These are phyloP conservation scores for Sandelia bainsii DNA, from an alignment of 2,797 vertebrate species.

Conservation along the genomic window DNA sequence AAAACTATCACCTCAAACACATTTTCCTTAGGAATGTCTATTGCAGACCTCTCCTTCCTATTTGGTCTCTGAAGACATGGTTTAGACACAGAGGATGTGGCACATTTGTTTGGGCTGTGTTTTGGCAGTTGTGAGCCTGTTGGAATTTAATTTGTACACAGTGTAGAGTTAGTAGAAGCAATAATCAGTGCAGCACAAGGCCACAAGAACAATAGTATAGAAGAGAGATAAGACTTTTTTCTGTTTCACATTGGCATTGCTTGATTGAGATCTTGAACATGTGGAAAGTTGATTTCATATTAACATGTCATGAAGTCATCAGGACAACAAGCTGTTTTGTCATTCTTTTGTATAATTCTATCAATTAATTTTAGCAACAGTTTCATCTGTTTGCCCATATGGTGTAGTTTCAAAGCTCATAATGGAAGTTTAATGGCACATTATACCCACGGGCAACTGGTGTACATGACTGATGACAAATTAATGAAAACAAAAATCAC, in stretches of 20 bases:
- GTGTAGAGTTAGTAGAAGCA: conserved; percentile 33
- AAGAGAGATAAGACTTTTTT: conserved; percentile 27
- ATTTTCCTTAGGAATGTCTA: conserved; percentile 27
- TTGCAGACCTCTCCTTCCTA: conserved; percentile 12
- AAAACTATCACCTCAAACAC: conserved; percentile 9
- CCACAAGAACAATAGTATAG: no score
- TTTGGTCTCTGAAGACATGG: conserved; percentile 24
- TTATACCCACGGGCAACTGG: conserved; percentile 34
- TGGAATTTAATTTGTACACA: conserved; percentile 68
- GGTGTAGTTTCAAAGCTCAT: conserved; percentile 42
- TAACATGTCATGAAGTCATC: conserved; percentile 14
- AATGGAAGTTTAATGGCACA: conserved; percentile 57
- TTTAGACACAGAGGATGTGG: conserved; percentile 48
- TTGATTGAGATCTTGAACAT: conserved; percentile 48
- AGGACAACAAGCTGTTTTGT: conserved; percentile 19
- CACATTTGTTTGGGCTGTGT: conserved; percentile 55
- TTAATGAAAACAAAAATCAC: conserved; percentile 47
- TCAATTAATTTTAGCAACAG: conserved; percentile 29
- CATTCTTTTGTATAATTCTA: conserved; percentile 13
- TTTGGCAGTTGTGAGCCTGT: conserved; percentile 53
- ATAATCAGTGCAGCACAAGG: conserved; percentile 32
- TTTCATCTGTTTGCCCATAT: conserved; percentile 55
- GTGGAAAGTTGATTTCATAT: conserved; percentile 38
- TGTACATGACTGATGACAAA: conserved; percentile 45
- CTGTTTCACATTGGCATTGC: conserved; percentile 10